phyloP scores from a whole-genome alignment of 2,797 vertebrate species.

The Atherinosoma microstoma region DNA sequence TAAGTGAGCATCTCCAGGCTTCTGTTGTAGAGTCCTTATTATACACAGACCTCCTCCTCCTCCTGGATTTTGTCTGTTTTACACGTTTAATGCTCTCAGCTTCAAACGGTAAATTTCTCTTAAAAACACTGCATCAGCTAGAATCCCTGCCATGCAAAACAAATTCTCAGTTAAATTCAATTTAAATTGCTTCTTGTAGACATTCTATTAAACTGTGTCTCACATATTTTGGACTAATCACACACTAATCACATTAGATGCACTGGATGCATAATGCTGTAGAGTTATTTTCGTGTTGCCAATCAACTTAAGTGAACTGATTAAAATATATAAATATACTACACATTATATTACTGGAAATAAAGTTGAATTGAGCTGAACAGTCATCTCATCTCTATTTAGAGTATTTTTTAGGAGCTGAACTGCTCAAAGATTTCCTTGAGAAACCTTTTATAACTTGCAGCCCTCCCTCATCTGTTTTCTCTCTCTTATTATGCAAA shows the following conservation, averaged over 20 bases:
- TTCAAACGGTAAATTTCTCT: conserved; percentile 35
- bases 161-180: conserved; percentile 34
- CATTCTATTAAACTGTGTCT: conserved; percentile 28
- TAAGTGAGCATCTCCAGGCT: conserved; percentile 10
- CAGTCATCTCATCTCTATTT: conserved; percentile 33
- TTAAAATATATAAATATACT: neutral
- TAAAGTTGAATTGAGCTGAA: neutral
- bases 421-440: conserved; percentile 18
- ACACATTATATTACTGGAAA: neutral
- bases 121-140: conserved; percentile 32
- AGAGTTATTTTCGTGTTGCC: conserved; percentile 44
- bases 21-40: conserved; percentile 14
- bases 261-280: conserved; percentile 21
- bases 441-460: conserved; percentile 33
- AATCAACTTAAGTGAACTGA: conserved; percentile 10
- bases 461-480: conserved; percentile 10
- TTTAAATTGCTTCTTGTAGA: conserved; percentile 34
- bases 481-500: conserved; percentile 1
- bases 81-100: conserved; percentile 28
- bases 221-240: conserved; percentile 53
- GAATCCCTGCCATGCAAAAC: conserved; percentile 32
- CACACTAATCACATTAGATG: conserved; percentile 49
- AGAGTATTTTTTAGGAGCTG: conserved; percentile 11
- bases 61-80: conserved; percentile 32
- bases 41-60: neutral